Conservation (phyloP, 2,888 invertebrate species). For the Antheraea yamamai region DNA sequence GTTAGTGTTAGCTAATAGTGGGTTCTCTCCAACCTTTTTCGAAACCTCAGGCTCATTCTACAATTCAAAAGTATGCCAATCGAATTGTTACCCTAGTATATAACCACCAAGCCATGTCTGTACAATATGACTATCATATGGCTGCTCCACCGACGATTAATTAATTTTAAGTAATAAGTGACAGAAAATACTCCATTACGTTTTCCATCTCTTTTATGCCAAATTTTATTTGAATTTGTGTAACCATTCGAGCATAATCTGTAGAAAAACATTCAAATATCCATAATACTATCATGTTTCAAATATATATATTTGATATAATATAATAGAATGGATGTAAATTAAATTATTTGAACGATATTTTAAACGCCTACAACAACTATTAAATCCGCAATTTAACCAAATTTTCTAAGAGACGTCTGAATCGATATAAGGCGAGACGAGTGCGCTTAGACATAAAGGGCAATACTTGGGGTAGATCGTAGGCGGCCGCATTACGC, state of each 20-base stretch:
- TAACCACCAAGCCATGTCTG: neutral
- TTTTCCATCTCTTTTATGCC: neutral
- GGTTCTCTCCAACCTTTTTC: neutral
- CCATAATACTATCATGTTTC: neutral
- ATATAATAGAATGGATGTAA: neutral
- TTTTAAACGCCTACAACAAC: neutral
- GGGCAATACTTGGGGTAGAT: conserved; percentile 33
- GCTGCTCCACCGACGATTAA: neutral
- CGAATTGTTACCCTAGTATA: too few relatives aligned
- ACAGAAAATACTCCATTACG: neutral
- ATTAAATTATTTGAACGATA: neutral
- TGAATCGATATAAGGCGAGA: conserved; percentile 39
- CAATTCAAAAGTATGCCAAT: too few relatives aligned
- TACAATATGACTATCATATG: neutral
- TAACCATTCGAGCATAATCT: neutral
- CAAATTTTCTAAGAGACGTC: conserved; percentile 14
- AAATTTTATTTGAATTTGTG: neutral
- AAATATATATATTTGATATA: neutral
- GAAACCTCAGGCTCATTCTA: too few relatives aligned
- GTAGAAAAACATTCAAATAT: neutral
- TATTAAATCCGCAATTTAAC: neutral
- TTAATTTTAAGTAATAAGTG: neutral
- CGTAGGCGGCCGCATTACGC: conserved; percentile 37
- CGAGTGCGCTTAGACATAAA: conserved; percentile 27
- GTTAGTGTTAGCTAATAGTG: too few relatives aligned